phyloP scores from a whole-genome alignment of 2,888 invertebrate genomes.

The Sphaerophoria taeniata region DNA sequence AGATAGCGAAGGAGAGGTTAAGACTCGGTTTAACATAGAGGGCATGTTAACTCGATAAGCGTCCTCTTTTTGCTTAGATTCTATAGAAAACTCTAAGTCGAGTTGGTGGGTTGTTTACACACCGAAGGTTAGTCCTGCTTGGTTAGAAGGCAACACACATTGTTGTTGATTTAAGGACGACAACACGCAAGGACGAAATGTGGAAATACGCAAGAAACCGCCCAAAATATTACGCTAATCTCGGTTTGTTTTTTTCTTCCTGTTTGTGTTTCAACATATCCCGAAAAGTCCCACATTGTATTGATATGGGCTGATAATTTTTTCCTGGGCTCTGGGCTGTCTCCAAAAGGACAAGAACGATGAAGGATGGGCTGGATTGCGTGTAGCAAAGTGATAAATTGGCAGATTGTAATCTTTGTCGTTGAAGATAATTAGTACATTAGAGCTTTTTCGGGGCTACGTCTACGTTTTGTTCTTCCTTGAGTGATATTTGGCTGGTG shows the following conservation, averaged over 20 bases:
- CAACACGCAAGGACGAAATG: conserved; percentile 17
- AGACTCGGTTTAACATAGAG: conserved; percentile 17
- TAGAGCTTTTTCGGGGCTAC: conserved; percentile 56
- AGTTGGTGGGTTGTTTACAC: neutral
- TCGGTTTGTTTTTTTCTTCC: conserved; percentile 47
- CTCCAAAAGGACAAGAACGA: neutral
- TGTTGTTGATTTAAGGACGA: neutral
- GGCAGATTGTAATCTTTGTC: conserved; percentile 71
- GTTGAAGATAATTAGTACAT: conserved; percentile 69
- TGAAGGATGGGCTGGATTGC: conserved; percentile 63
- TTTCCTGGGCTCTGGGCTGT: neutral
- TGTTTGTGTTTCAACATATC: conserved; percentile 43
- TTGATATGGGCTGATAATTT: conserved; percentile 41
- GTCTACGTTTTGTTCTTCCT: too few species aligned
- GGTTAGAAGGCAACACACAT: conserved; percentile 15
- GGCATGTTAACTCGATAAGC: conserved; percentile 49
- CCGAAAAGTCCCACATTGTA: too few species aligned
- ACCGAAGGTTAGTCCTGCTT: neutral
- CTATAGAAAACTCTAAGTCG: neutral
- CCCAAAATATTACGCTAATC: conserved; percentile 60
- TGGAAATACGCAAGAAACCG: conserved; percentile 22
- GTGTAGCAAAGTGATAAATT: conserved; percentile 74
- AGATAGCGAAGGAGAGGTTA: conserved; percentile 8
- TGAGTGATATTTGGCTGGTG: too few species aligned
- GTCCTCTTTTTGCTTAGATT: conserved; percentile 16